Base-by-base conservation (phyloP, 1,140 invertebrate genomes). In the Zaprionus camerounensis region DNA sequence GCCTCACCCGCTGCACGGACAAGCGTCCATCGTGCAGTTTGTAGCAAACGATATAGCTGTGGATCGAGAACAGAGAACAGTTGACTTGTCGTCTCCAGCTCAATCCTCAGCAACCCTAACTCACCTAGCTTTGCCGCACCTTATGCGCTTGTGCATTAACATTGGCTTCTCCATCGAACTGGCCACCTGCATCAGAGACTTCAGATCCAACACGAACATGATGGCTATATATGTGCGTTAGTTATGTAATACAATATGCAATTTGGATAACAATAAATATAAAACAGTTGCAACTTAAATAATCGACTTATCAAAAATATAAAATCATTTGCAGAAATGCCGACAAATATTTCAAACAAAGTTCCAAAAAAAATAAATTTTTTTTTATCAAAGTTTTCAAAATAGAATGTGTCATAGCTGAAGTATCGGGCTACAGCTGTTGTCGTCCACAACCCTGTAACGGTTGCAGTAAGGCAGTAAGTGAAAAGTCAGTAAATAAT, bases 141-240 rank as follows among this genome's bases (percentile, higher is more conserved):
- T 41, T 2, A 86, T 26, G 11, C 70, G 55, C 17, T 70, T 69
- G 44, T 56, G 64, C 20, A 26, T 55, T 3, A 20, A 24, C 22
- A 67, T 22, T 1, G 36, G 36, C 3, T 12, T 15, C 34, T 63
- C 41, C 4, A 22, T 26, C 6, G 84, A 63, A 51, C 53, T 46
- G 12, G 84, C 69, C 4, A 71, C 7, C 26, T 71, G 44, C 11
- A 84, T 15, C 26, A 87, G 26, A 2, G 57, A 17, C 44, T 84
- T 81, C 0, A 87, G 51, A 67, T 87, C 67, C 2, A 90, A 31
- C 20, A 13, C 41, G 41, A 81, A 80, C 61, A 58, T 80, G 31
- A 58, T 80, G 31, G 41, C 31, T 49, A 61, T 2, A 36, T 17
- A n/a, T 4, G 2, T 34, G 31, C 11, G 9, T 31, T 31, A 3